Percentiles rank a stretch among this genome's conserved stretches.
phyloP scores from a whole-genome alignment of 2,113 vertebrate species.

The Malurus cyaneus region DNA sequence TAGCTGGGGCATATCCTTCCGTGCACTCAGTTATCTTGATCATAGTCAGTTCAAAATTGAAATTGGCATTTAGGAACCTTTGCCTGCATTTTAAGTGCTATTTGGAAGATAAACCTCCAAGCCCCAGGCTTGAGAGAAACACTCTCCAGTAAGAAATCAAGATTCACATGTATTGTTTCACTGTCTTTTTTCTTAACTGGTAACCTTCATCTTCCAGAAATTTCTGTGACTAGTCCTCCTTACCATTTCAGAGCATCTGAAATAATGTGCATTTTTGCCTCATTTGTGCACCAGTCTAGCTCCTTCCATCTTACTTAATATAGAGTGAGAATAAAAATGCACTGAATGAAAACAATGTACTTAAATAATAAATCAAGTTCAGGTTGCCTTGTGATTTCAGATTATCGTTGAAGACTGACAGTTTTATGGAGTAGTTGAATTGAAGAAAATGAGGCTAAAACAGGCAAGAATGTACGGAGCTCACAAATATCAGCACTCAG shows the following conservation, averaged over 20 bases:
- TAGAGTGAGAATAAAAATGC: background rate
- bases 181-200: background rate
- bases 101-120: background rate
- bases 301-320: background rate
- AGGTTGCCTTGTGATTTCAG: background rate
- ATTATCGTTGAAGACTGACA: background rate
- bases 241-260: background rate
- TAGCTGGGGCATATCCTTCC: conserved; percentile 38
- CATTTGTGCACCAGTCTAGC: background rate
- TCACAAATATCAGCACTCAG: background rate
- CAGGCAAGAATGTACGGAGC: background rate
- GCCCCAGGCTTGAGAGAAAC: background rate
- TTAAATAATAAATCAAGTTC: background rate
- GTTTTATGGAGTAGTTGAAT: background rate
- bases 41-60: conserved; percentile 43
- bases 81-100: background rate
- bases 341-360: background rate
- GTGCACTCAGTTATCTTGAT: conserved; percentile 39
- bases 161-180: background rate
- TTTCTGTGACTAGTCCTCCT: background rate
- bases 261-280: background rate
- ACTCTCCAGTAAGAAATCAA: background rate
- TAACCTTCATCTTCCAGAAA: background rate
- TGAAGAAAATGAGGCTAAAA: background rate
- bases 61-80: background rate